Base-by-base conservation (phyloP, 2,113 vertebrate genomes). In the Hypocryptadius cinnamomeus region DNA sequence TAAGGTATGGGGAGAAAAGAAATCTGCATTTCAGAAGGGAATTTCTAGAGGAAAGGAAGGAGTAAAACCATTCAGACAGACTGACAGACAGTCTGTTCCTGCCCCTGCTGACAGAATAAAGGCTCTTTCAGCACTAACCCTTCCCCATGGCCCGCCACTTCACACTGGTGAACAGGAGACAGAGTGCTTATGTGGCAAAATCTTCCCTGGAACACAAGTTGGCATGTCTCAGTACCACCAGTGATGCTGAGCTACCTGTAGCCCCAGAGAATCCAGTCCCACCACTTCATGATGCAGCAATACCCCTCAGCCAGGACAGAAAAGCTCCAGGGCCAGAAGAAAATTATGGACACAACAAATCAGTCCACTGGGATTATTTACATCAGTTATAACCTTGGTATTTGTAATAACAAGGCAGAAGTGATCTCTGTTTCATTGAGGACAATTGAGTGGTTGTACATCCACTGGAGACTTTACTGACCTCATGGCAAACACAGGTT, bases 71-170 rank as follows among this genome's bases (percentile, higher is more conserved):
- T 40, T 56, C 45, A 53, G 71, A 61, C n/a, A 54, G 64, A 71
- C 10, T n/a, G 45, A 40, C 51, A 30, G 80, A 56, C 57, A 61
- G 71, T 25, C 42, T 56, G 37, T 25, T 84, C 35, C 82, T 63
- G 17, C 27, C 30, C 27, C 53, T 72, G 44, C 30, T 81, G 76
- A 82, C 48, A 31, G 19, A 44, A 77, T 39, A 66, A 78, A 80
- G n/a, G 15, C 20, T 61, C 28, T 68, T 78, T 63, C 79, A 87
- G 57, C 57, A 31, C 35, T 19, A 78, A 45, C 53, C 70, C 76
- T 77, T 77, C 50, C 45, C 4, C 0, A 23, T 2, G 2, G 44
- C 60, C 30, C 0, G 1, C 25, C 0, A 0, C 10, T 28, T 71
- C 33, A 44, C 4, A 10, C 45, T 39, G 31, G 8, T 51, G 24